Evolutionary conservation across 2,888 invertebrate genomes (phyloP), one percentile per base, ranked within the genome.

Genomic region (Metopia argyrocephala): DNA sequence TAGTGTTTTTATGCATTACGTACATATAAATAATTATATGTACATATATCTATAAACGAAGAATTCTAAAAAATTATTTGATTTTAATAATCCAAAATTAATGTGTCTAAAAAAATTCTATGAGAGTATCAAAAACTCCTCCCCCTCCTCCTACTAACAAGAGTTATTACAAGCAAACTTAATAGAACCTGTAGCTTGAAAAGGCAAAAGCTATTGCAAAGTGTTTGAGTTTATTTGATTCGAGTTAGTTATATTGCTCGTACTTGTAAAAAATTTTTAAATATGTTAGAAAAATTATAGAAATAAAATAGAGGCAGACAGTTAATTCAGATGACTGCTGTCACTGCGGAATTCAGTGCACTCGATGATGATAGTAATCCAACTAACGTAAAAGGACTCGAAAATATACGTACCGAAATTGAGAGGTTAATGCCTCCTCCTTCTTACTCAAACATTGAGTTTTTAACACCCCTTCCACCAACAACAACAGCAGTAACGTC

Each of bases 241-340:
- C 38, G 50, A 45, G 18, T 28, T 50, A 64, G 20, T 64, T 27
- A 18, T n/a, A n/a, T n/a, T n/a, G n/a, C n/a, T n/a, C n/a, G n/a
- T n/a, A n/a, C n/a, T n/a, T n/a, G n/a, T n/a, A n/a, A n/a, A n/a
- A n/a, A n/a, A n/a, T n/a, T n/a, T n/a, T n/a, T n/a, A 50, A 66
- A 7, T 54, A 54, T 61, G 59, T 5, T 15, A 48, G 48, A 9
- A 20, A 7, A 69, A 15, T n/a, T n/a, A n/a, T n/a, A n/a, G n/a
- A n/a, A n/a, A n/a, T n/a, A n/a, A n/a, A n/a, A n/a, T n/a, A n/a
- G n/a, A n/a, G n/a, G n/a, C n/a, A n/a, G 23, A 38, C n/a, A 59
- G 27, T 20, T 57, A 65, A 45, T 71, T 54, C 7, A 71, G 50
- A 71, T 71, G 78, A 59, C 27, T 78, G 27, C 65, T 46, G 71